Evolutionary conservation across 30 jellyfish, hydroid and myxozoan species (phyloP), one percentile per base, ranked within the genome.

Genomic region (Aurelia aurita): DNA sequence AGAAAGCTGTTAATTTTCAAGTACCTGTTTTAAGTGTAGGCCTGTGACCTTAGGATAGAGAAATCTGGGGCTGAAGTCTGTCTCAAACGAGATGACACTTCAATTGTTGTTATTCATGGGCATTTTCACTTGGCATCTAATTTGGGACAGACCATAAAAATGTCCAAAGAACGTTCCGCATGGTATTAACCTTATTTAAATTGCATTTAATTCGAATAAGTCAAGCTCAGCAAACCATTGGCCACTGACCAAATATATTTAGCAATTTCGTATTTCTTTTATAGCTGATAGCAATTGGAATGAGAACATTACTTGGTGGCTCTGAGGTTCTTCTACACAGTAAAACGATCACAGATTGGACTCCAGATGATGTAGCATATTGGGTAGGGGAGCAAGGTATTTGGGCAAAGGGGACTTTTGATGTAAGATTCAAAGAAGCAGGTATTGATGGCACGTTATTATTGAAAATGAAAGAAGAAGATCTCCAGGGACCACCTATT

Each of bases 371-470:
- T 53, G 99, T 94, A 13, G 97, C 92, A 3, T 77, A 63, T 57
- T 94, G 99, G 99, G 90, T 94, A 60, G 97, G 99, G 28, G 95
- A 72, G 29, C 94, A 81, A 27, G 99, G 99, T 22, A 55, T 69
- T 25, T 94, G 99, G 99, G 95, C 99, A 6, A 83, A 87, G 78
- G 96, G 94, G 27, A 49, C 66, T 28, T 89, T 74, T 68, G 95
- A 85, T 44, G 69, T 71, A n/a, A 73, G 96, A 35, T 88, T 94
- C 69, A 71, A 69, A 55, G 76, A 79, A 69, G 99, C 99, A 8
- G 97, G 95, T 16, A 94, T 94, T 70, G 97, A 94, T 85, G 99
- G 99, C 15, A 47, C 23, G 13, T 82, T 94, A n/a, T 71, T 94
- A 69, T 8, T 89, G 71, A 31, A 45, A 67, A 46, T 94, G 81